Evolutionary conservation across 2,888 invertebrate genomes (phyloP).

Genomic region (Epinotia bilunana): DNA sequence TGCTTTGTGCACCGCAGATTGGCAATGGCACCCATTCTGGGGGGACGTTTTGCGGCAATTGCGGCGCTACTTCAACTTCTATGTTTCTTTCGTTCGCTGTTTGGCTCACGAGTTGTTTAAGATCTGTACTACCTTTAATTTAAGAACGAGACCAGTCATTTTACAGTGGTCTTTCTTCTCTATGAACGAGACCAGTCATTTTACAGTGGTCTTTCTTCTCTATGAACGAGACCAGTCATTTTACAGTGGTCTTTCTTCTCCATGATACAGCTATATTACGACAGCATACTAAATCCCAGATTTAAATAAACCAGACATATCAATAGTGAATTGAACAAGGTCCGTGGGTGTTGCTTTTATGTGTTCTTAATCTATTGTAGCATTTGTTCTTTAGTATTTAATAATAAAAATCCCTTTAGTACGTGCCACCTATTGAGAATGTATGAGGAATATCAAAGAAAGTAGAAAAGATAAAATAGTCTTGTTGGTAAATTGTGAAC

Average conservation of each 20-base stretch:
- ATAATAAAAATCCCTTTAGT: constrained; percentile 22
- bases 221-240: neutral
- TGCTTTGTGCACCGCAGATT: too few species aligned
- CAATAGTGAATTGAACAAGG: constrained; percentile 27
- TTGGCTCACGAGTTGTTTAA: too few species aligned
- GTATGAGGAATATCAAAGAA: neutral
- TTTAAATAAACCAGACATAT: constrained; percentile 21
- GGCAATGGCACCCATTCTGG: too few species aligned
- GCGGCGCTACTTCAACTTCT: too few species aligned
- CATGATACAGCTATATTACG: constrained; percentile 1
- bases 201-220: too few species aligned
- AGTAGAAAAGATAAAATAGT: neutral
- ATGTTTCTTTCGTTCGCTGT: too few species aligned
- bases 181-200: neutral
- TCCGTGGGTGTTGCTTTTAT: constrained; percentile 29
- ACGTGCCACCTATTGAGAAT: neutral
- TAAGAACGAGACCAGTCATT: too few species aligned
- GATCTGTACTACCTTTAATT: too few species aligned
- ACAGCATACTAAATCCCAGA: constrained; percentile 5
- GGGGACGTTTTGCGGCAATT: too few species aligned
- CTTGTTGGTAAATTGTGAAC: constrained; percentile 11
- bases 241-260: constrained; percentile 12
- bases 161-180: too few species aligned
- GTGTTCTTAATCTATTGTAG: constrained; percentile 19
- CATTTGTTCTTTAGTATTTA: constrained; percentile 18